These are phyloP conservation scores for Crocuta crocuta DNA, from an alignment of 2,113 vertebrate genomes.

Conservation along the genomic window DNA sequence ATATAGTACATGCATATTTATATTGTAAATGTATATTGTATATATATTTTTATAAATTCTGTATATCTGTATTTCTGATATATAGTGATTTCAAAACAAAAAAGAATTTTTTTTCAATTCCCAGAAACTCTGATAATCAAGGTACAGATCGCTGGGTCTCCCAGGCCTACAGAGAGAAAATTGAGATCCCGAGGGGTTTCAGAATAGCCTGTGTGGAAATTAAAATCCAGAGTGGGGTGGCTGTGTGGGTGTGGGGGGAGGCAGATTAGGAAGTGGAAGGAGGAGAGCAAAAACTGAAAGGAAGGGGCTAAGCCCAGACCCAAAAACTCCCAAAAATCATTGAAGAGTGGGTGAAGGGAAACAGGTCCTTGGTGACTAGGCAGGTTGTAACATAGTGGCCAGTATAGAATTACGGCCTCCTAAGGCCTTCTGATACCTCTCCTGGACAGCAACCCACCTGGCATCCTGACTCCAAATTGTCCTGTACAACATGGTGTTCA, in stretches of 20 bases:
- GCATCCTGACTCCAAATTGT: neutral
- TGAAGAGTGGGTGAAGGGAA: neutral
- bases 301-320: neutral
- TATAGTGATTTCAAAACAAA: neutral
- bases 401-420: neutral
- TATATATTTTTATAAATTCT: too few relatives aligned
- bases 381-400: neutral
- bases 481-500: neutral
- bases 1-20: too few relatives aligned
- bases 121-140: neutral
- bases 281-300: neutral
- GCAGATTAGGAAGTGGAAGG: neutral
- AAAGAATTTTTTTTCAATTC: neutral
- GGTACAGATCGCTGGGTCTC: neutral
- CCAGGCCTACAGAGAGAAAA: neutral
- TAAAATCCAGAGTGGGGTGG: neutral
- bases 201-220: fast-evolving
- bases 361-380: neutral
- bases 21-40: too few relatives aligned
- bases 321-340: neutral
- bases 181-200: neutral
- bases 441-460: neutral
- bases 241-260: neutral
- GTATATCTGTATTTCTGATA: neutral
- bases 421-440: neutral